Conservation (phyloP, 2,888 invertebrate genomes). For the Amphipyra berbera region DNA sequence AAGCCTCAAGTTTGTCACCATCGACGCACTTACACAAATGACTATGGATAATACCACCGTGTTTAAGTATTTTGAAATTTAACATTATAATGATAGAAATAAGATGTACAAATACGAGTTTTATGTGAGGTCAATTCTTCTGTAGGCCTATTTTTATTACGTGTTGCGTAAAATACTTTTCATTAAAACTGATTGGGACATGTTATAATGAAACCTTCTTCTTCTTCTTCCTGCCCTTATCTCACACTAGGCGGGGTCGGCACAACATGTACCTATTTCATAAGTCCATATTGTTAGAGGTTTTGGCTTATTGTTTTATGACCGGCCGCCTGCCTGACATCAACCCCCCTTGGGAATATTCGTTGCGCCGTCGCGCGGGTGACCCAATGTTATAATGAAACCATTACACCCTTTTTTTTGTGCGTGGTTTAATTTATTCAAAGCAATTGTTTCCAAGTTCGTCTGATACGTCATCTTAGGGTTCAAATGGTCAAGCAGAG, state of each 20-base stretch:
- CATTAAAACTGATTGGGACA: slow-evolving; percentile 8
- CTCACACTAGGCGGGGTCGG: no score
- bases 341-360: no score
- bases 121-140: slow-evolving; percentile 32
- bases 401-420: neutral
- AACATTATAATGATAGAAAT: slow-evolving; percentile 12
- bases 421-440: neutral
- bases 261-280: no score
- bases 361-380: no score
- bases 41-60: slow-evolving; percentile 13
- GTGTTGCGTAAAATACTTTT: slow-evolving; percentile 30
- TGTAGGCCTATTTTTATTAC: slow-evolving; percentile 26
- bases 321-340: no score
- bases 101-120: slow-evolving; percentile 29
- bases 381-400: neutral
- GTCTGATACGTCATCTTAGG: slow-evolving; percentile 3
- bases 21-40: slow-evolving; percentile 41
- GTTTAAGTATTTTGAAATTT: slow-evolving; percentile 42
- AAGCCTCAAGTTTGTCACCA: slow-evolving; percentile 47
- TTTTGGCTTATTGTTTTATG: no score
- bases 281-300: no score
- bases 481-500: slow-evolving; percentile 33
- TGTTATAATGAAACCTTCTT: slow-evolving; percentile 1
- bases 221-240: no score
- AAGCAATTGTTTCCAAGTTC: slow-evolving; percentile 9